Evolutionary conservation across 2,888 invertebrate species (phyloP).

Genomic region (Adineta ricciae): DNA sequence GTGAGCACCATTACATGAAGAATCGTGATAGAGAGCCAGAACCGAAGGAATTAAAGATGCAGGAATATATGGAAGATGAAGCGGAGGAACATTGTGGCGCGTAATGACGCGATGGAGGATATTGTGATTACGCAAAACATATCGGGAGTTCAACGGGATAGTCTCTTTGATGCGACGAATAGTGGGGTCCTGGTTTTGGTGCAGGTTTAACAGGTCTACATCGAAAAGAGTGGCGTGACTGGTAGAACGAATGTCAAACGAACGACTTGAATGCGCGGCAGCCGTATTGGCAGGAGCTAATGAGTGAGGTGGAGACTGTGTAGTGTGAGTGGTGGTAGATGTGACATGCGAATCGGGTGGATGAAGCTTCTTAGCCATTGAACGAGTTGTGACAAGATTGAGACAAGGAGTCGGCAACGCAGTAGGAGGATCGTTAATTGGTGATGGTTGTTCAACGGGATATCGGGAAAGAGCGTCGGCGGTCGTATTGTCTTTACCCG

Average conservation of each 20-base stretch:
- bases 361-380: neutral
- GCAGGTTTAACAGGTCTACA: neutral
- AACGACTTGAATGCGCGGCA: neutral
- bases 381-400: neutral
- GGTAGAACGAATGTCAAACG: no score
- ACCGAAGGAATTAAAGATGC: neutral
- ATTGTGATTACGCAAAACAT: neutral
- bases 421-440: no score
- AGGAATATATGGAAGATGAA: neutral
- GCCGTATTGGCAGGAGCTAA: neutral
- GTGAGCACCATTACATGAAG: neutral
- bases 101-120: neutral
- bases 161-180: neutral
- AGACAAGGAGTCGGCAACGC: no score
- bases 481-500: neutral
- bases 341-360: neutral
- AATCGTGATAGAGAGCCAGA: neutral
- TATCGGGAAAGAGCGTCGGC: neutral
- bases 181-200: neutral
- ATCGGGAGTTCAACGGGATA: neutral
- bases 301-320: no score
- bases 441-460: slow-evolving; percentile 8
- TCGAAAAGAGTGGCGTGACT: no score
- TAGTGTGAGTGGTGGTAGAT: neutral
- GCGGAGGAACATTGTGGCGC: neutral